Percentiles rank a stretch among this genome's conserved stretches.
Evolutionary conservation across 2,888 invertebrate species (phyloP).

Genomic region (Tipula lateralis): DNA sequence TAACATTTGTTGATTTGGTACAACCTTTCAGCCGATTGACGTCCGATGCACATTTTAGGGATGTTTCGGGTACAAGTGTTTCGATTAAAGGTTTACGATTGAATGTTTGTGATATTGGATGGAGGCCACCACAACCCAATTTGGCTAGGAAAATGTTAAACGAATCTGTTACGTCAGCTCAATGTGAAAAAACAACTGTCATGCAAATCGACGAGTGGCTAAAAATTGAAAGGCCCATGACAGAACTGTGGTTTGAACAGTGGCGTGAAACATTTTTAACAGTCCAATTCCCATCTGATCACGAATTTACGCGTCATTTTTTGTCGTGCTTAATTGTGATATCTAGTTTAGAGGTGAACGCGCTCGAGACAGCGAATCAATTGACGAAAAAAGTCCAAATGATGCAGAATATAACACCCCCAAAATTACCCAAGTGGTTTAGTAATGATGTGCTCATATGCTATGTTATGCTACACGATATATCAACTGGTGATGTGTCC

Average conservation of each 20-base stretch:
- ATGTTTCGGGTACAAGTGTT: constrained; percentile 67
- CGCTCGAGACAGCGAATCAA: constrained; percentile 74
- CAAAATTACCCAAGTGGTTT: constrained; percentile 81
- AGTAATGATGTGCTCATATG: constrained; percentile 74
- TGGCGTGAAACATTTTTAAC: constrained; percentile 90
- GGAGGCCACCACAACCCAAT: constrained; percentile 74
- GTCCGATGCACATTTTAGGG: constrained; percentile 75
- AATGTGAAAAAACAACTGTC: constrained; percentile 54
- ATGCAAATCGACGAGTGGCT: constrained; percentile 53
- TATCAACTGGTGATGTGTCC: constrained; percentile 60
- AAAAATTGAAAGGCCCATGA: constrained; percentile 65
- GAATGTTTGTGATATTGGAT: constrained; percentile 74
- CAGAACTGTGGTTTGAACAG: constrained; percentile 91
- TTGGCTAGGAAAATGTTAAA: constrained; percentile 79
- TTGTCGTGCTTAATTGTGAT: constrained; percentile 75
- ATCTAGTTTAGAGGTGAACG: constrained; percentile 67
- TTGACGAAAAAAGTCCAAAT: constrained; percentile 76
- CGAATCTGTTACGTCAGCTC: constrained; percentile 66
- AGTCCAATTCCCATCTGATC: constrained; percentile 85
- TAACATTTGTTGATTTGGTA: constrained; percentile 82
- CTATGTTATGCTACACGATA: constrained; percentile 86
- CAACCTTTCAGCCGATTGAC: constrained; percentile 81
- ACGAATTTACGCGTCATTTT: constrained; percentile 92
- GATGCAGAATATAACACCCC: constrained; percentile 67
- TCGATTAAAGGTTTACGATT: constrained; percentile 71